phyloP scores from a whole-genome alignment of 1,140 invertebrate genomes.

The Brachionus rotundiformis region DNA sequence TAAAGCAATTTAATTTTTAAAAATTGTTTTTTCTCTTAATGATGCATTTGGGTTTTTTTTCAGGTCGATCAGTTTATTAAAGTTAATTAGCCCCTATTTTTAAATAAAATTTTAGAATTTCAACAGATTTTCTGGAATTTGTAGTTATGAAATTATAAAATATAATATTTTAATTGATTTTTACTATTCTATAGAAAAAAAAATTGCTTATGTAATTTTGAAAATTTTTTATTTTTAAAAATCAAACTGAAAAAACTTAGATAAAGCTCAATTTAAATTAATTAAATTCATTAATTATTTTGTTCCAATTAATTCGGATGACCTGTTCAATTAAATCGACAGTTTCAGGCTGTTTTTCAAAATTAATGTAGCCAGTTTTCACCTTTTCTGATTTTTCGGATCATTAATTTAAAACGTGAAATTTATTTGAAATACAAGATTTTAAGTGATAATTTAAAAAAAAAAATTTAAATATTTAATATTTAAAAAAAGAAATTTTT shows the following conservation, averaged over 20 bases:
- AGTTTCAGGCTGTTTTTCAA: neutral
- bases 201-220: too few species aligned
- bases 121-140: neutral
- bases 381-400: too few species aligned
- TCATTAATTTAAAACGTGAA: too few species aligned
- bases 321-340: neutral
- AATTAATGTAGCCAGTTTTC: neutral
- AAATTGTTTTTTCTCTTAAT: too few species aligned
- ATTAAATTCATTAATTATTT: neutral
- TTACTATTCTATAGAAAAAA: too few species aligned
- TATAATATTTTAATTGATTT: too few species aligned
- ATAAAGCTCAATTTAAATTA: too few species aligned
- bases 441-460: neutral
- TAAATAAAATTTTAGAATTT: neutral
- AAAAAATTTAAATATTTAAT: neutral
- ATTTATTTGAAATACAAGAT: too few species aligned
- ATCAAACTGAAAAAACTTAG: too few species aligned
- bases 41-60: neutral
- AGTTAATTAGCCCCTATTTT: neutral
- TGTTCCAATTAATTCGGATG: neutral
- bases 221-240: too few species aligned
- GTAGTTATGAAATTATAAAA: too few species aligned
- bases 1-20: neutral
- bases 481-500: too few species aligned
- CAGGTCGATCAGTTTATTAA: neutral